A percentile compares a stretch with the other conserved stretches of the same genome.
These are phyloP conservation scores for Bombus vancouverensis DNA, from an alignment of 1,140 invertebrate species.

Conservation along the genomic window DNA sequence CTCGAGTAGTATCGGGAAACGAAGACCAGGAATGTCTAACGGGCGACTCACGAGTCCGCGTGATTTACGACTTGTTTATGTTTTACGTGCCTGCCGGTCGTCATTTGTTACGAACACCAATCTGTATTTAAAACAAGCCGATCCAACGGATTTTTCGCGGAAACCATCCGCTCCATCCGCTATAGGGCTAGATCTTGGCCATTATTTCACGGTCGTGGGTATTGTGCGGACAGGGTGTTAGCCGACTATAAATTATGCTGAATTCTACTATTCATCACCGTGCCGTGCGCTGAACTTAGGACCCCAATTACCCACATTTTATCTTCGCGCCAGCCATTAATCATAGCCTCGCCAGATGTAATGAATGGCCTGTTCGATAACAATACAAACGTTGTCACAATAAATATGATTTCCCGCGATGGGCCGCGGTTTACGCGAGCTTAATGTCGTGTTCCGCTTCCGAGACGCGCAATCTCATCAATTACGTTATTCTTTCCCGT, in stretches of 20 bases:
- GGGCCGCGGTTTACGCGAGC: constrained; percentile 6
- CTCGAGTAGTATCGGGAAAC: no score
- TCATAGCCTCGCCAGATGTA: constrained; percentile 36
- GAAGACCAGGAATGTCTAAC: neutral
- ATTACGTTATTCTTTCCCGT: neutral
- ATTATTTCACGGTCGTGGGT: constrained; percentile 49
- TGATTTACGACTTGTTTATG: constrained; percentile 46
- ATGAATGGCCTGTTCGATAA: constrained; percentile 45
- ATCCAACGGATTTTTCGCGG: constrained; percentile 17
- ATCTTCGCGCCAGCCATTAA: constrained; percentile 43
- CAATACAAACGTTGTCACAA: constrained; percentile 50
- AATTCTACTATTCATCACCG: constrained; percentile 55
- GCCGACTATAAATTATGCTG: constrained; percentile 51
- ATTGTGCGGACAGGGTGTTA: constrained; percentile 45
- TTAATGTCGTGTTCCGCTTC: neutral
- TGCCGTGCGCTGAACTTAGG: constrained; percentile 48
- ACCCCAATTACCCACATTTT: constrained; percentile 57
- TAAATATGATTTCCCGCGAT: constrained; percentile 42
- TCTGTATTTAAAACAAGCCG: constrained; percentile 50
- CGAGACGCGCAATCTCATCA: neutral
- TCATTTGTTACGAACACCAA: constrained; percentile 41
- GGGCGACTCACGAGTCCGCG: neutral
- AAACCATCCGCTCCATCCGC: neutral
- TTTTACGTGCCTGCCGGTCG: constrained; percentile 12
- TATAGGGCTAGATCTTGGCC: constrained; percentile 30